These are phyloP conservation scores for Drosophila sordidapex DNA, from an alignment of 2,888 invertebrate species.

Conservation along the genomic window DNA sequence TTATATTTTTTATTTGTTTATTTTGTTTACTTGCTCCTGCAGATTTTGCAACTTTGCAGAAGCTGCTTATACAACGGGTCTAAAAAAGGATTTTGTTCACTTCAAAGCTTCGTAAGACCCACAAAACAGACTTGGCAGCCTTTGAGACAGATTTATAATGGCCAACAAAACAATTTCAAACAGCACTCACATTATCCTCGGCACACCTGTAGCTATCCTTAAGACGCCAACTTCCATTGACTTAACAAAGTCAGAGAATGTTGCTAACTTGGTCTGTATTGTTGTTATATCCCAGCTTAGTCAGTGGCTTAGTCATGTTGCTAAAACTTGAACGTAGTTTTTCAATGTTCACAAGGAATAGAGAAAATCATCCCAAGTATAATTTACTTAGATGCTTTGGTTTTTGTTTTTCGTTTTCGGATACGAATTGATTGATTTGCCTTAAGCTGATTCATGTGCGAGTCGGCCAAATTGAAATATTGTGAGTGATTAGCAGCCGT, in stretches of 20 bases:
- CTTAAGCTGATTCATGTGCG: constrained; percentile 59
- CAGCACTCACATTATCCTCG: constrained; percentile 21
- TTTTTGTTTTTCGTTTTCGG: background rate
- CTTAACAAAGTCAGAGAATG: constrained; percentile 15
- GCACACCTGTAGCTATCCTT: constrained; percentile 50
- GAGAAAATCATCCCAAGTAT: constrained; percentile 9
- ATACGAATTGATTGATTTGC: constrained; percentile 61
- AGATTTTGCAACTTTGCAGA: constrained; percentile 38
- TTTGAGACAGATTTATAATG: constrained; percentile 14
- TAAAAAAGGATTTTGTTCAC: background rate
- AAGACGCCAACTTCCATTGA: constrained; percentile 39
- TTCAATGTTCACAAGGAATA: background rate
- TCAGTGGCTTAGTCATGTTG: constrained; percentile 1
- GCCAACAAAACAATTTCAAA: constrained; percentile 20
- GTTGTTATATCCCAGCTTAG: constrained; percentile 19
- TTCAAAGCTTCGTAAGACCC: background rate
- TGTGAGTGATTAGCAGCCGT: constrained; percentile 50
- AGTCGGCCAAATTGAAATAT: constrained; percentile 1
- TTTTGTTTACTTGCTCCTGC: background rate
- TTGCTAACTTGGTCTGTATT: constrained; percentile 11
- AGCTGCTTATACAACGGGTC: constrained; percentile 31
- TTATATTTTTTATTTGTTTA: background rate
- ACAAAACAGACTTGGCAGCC: constrained; percentile 8
- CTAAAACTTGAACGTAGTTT: constrained; percentile 30
- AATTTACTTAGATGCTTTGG: constrained; percentile 14